Evolutionary conservation across 1,140 invertebrate genomes (phyloP), one percentile per base, ranked within the genome.

Genomic region (Daktulosphaira vitifoliae): DNA sequence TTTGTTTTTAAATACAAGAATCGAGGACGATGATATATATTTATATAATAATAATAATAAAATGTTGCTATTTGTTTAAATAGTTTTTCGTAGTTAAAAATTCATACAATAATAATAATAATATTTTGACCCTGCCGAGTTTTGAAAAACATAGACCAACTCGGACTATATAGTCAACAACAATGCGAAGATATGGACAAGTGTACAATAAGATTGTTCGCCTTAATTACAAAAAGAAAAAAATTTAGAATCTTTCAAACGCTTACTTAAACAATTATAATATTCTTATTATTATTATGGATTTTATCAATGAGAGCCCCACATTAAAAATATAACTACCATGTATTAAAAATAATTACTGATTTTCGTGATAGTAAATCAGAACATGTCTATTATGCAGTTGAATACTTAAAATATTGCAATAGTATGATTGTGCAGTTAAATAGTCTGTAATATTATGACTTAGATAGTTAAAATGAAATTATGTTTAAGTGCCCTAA

Each of bases 241-340:
- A 15, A 39, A 46, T 59, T 59, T 59, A 59, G 54, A 59, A 59
- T 59, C 54, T 44, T 59, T 44, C 18, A 44, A 59, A 59, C 54
- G 25, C 42, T 59, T 46, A 23, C 25, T 18, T 44, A 11, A 59
- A 11, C 11, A 11, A 6, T 33, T 33, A 6, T 33, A 11, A 6
- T 33, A 11, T 33, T 33, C 5, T 33, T 33, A 33, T 33, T 33
- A 33, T 33, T 33, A 33, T 33, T 33, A 33, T 33, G 11, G n/a
- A n/a, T n/a, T n/a, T n/a, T n/a, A n/a, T n/a, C n/a, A n/a, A n/a
- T n/a, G n/a, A n/a, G n/a, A n/a, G n/a, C n/a, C n/a, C n/a, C n/a
- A n/a, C n/a, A n/a, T n/a, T n/a, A n/a, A n/a, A n/a, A n/a, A n/a
- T n/a, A n/a, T n/a, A n/a, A n/a, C n/a, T n/a, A n/a, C n/a, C n/a